Evolutionary conservation across 2,797 vertebrate genomes (phyloP).

Genomic region (Neomorphus geoffroyi): DNA sequence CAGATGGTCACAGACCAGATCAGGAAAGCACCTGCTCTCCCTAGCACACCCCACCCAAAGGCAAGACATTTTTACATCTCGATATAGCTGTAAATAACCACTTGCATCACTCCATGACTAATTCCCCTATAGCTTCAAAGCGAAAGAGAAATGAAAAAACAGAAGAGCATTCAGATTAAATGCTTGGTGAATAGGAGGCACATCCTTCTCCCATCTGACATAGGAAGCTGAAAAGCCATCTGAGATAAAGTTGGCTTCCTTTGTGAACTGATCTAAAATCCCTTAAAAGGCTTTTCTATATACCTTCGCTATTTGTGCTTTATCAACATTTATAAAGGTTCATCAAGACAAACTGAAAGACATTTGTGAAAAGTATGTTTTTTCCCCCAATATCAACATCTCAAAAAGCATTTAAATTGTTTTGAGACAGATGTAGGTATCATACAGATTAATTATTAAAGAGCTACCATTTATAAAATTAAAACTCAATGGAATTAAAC

Average conservation of each 20-base stretch:
- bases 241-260: not conserved
- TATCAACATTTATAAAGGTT: not conserved
- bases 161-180: not conserved
- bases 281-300: not conserved
- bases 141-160: not conserved
- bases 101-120: not conserved
- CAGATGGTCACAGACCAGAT: not conserved
- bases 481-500: not conserved
- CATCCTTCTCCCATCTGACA: not conserved
- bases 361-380: not conserved
- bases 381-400: not conserved
- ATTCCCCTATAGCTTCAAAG: not conserved
- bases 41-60: not conserved
- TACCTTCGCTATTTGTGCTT: no score
- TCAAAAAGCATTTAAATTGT: not conserved
- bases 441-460: not conserved
- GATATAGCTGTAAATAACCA: not conserved
- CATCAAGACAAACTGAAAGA: not conserved
- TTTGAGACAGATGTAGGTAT: not conserved
- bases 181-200: rapidly evolving
- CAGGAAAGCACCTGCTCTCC: not conserved
- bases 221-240: not conserved
- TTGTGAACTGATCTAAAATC: not conserved
- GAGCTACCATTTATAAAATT: not conserved
- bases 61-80: not conserved